Conservation (phyloP, 2,113 vertebrate genomes). For the human region GRCh38 chr1:34397001-34397500, state of each 20-base stretch:
- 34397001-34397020: background rate
- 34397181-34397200: background rate
- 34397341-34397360: slow-evolving; percentile 18
- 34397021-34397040: background rate
- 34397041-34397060: background rate
- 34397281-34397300: background rate
- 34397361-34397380: slow-evolving; percentile 33
- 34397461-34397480: slow-evolving; percentile 27
- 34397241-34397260: background rate
- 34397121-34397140: background rate
- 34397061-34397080: background rate
- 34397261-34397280: background rate
- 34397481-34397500: background rate
- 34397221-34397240: background rate
- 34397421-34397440: slow-evolving; percentile 48
- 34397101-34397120: background rate
- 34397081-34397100: background rate
- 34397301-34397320: background rate
- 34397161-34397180: background rate
- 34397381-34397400: slow-evolving; percentile 35
- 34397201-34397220: background rate
- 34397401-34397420: slow-evolving; percentile 25
- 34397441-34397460: slow-evolving; percentile 35
- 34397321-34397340: background rate
- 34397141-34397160: background rate